A percentile compares a stretch with the other conserved stretches of the same genome.
These are phyloP conservation scores for Polypedilum vanderplanki DNA, from an alignment of 1,140 invertebrate genomes.

Conservation along the genomic window DNA sequence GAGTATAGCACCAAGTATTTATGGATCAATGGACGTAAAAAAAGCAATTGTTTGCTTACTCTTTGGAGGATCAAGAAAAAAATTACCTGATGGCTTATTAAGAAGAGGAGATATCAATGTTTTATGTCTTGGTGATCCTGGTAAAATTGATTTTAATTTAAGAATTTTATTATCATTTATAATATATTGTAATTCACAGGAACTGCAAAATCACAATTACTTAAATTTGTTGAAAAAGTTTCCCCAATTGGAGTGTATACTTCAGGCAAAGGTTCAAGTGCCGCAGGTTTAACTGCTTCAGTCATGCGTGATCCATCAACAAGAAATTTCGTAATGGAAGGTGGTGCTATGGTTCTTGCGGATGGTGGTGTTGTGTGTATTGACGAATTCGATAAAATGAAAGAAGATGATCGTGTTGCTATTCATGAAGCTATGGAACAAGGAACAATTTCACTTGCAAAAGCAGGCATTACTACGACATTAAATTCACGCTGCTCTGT, in stretches of 20 bases:
- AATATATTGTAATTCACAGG: too few relatives aligned
- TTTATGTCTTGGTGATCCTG: conserved; percentile 92
- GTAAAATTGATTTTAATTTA: conserved; percentile 41
- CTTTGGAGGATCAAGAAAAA: conserved; percentile 87
- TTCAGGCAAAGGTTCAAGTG: conserved; percentile 97
- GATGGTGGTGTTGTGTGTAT: conserved; percentile 99
- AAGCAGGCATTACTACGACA: conserved; percentile 98
- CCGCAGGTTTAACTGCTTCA: conserved; percentile 96
- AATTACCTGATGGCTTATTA: conserved; percentile 89
- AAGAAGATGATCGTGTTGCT: conserved; percentile 96
- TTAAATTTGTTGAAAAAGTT: conserved; percentile 96
- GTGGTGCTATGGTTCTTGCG: conserved; percentile 98
- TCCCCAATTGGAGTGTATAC: conserved; percentile 96
- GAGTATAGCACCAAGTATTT: conserved; percentile 97
- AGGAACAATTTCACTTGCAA: conserved; percentile 99
- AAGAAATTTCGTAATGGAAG: conserved; percentile 97
- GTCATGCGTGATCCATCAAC: conserved; percentile 89
- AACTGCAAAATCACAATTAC: conserved; percentile 95
- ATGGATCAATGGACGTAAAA: conserved; percentile 90
- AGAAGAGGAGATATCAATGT: conserved; percentile 96
- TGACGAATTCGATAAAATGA: conserved; percentile 99
- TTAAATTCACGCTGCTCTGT: conserved; percentile 97
- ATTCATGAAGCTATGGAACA: conserved; percentile 99
- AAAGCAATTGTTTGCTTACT: conserved; percentile 93
- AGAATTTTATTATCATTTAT: too few relatives aligned